Evolutionary conservation across 1,140 invertebrate species (phyloP), one percentile per base, ranked within the genome.

Genomic region (Pseudomyrmex dendroicus): DNA sequence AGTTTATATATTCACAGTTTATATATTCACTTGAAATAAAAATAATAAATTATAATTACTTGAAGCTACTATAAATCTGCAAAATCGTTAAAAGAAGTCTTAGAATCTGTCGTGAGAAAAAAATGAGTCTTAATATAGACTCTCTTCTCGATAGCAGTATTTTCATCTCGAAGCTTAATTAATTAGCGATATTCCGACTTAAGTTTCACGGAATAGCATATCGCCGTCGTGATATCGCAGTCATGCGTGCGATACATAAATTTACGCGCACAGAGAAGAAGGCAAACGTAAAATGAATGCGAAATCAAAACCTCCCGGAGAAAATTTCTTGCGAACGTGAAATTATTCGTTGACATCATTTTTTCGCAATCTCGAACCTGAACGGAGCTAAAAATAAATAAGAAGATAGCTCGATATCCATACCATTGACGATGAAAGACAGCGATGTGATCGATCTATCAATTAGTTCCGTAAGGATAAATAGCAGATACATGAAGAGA

Each of bases 381-480:
- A 70, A 8, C 20, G 44, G 50, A 15, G 22, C 44, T 80, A 44
- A 70, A 80, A 80, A 80, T 80, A 76, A 76, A 64, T 44, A 72
- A 59, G 64, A 70, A 20, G 59, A 72, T 80, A 61, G 44, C 44
- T 9, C 44, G 66, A 48, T 59, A 70, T 72, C 25, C 17, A 70
- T 59, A 20, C 20, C 76, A 46, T 52, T 56, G 67, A 64, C 59
- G 59, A 52, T 80, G 35, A 35, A 25, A 73, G 35, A 72, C 25
- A 15, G 10, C 73, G 63, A 83, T 72, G 57, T 50, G 61, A 25
- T 62, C 78, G 66, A 12, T n/a, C 56, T 72, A 87, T 77, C 84
- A 25, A 56, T 82, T 72, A 86, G 82, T 64, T 44, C 46, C 5
- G 56, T 54, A 20, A 25, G 25, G 77, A 74, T 87, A 87, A 87